These are phyloP conservation scores for Calameuta filiformis DNA, from an alignment of 2,888 invertebrate species.

Conservation along the genomic window DNA sequence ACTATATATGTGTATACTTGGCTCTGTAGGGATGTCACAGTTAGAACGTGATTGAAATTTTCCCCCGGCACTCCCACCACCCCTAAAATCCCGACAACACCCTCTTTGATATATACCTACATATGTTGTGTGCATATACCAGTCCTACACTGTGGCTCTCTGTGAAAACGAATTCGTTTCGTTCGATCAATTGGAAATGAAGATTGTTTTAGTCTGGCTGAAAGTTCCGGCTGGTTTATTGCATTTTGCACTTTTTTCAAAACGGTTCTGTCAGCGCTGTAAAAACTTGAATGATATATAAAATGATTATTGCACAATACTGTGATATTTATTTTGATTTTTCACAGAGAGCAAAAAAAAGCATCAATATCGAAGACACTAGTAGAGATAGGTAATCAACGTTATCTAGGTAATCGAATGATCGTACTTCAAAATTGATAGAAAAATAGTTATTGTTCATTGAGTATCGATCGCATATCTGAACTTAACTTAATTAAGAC, in stretches of 20 bases:
- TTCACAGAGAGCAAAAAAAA: not conserved
- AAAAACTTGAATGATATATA: not conserved
- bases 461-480: not conserved
- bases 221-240: conserved; percentile 98
- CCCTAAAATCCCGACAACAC: conserved; percentile 21
- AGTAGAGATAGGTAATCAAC: not conserved
- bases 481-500: not conserved
- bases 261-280: not conserved
- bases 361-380: not conserved
- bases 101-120: not conserved
- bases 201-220: conserved; percentile 72
- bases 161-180: conserved; percentile 10
- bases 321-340: not conserved
- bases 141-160: conserved; percentile 29
- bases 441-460: not conserved
- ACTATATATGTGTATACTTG: not conserved
- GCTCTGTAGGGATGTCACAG: not conserved
- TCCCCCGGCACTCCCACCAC: conserved; percentile 27
- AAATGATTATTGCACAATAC: not conserved
- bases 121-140: conserved; percentile 9
- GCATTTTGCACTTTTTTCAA: conserved; percentile 92
- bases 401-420: not conserved
- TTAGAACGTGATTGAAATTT: conserved; percentile 50
- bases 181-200: conserved; percentile 1
- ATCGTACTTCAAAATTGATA: not conserved